These are phyloP conservation scores for Heliconius charithonia DNA, from an alignment of 2,888 invertebrate genomes.

Conservation along the genomic window DNA sequence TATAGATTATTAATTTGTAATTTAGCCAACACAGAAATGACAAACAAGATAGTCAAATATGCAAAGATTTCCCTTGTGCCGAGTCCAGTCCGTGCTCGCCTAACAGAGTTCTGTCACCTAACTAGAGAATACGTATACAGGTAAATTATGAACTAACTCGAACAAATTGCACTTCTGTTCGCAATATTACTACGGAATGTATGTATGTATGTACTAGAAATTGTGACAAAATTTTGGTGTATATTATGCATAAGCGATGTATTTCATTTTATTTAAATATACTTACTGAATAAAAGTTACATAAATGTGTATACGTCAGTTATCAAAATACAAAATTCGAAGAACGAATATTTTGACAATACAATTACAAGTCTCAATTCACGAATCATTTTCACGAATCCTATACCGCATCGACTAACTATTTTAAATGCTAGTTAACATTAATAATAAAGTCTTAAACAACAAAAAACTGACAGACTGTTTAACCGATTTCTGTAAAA, in stretches of 20 bases:
- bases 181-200: constrained; percentile 36
- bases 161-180: constrained; percentile 54
- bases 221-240: not conserved
- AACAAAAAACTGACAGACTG: too few species aligned
- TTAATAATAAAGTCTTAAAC: too few species aligned
- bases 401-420: too few species aligned
- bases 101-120: constrained; percentile 59
- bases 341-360: too few species aligned
- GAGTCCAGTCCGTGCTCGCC: constrained; percentile 52
- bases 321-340: too few species aligned
- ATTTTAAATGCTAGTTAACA: too few species aligned
- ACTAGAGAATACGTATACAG: constrained; percentile 51
- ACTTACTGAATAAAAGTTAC: not conserved
- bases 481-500: too few species aligned
- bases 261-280: not conserved
- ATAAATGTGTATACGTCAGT: too few species aligned
- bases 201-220: not conserved
- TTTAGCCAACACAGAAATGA: constrained; percentile 53
- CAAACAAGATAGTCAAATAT: constrained; percentile 71
- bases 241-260: not conserved
- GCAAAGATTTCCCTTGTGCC: constrained; percentile 67
- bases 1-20: constrained; percentile 41
- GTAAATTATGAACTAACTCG: constrained; percentile 48
- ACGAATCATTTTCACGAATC: too few species aligned
- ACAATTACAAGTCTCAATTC: too few species aligned